A percentile compares a stretch with the other conserved stretches of the same genome.
phyloP scores from a whole-genome alignment of 2,797 vertebrate species.

The Sciurus carolinensis region DNA sequence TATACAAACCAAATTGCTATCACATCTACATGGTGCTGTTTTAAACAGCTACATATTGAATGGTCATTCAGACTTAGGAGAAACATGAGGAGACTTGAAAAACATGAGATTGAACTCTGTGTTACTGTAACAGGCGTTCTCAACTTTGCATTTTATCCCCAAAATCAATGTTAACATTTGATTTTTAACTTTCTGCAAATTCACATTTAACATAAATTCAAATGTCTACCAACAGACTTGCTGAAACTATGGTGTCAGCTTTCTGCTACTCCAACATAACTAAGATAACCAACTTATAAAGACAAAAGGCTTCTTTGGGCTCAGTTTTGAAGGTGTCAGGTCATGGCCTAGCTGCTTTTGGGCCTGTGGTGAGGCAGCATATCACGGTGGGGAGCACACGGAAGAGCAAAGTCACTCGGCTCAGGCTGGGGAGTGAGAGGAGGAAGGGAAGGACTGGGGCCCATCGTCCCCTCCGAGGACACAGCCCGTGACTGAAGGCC shows the following conservation, averaged over 20 bases:
- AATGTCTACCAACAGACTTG: neutral
- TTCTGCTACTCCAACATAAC: neutral
- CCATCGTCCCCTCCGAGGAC: neutral
- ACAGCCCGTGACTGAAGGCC: neutral
- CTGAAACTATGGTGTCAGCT: neutral
- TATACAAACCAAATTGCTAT: neutral
- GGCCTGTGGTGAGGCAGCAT: too few species aligned
- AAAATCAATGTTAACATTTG: neutral
- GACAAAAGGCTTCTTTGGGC: too few species aligned
- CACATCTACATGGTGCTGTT: neutral
- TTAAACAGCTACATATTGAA: conserved; percentile 3
- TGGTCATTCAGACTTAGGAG: neutral
- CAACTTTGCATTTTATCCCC: neutral
- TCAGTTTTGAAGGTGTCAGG: too few species aligned
- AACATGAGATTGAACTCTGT: neutral
- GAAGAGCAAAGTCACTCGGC: too few species aligned
- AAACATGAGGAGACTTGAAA: neutral
- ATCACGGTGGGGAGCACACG: too few species aligned
- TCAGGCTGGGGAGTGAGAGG: too few species aligned
- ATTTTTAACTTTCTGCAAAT: conserved; percentile 35
- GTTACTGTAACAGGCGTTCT: neutral
- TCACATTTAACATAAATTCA: neutral
- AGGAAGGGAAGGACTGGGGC: too few species aligned
- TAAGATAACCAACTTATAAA: neutral
- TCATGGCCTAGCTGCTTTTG: too few species aligned